Evolutionary conservation across 2,888 invertebrate species (phyloP).

Genomic region (Gastracanthus pulcherrimus): DNA sequence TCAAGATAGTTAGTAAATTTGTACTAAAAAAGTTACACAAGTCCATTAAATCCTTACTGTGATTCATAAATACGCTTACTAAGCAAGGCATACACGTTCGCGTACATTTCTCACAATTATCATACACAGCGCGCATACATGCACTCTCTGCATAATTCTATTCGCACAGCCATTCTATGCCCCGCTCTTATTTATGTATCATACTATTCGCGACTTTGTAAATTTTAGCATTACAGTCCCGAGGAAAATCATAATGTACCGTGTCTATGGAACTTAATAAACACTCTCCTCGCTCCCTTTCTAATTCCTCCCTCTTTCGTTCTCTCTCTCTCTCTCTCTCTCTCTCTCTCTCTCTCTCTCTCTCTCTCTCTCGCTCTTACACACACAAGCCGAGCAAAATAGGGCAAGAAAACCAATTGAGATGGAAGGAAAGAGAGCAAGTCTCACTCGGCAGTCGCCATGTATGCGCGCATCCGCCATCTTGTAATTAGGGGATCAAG

Average conservation of each 20-base stretch:
- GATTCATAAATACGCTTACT: not conserved
- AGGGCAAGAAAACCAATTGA: not conserved
- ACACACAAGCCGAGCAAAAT: too few species aligned
- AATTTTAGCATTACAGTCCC: constrained; percentile 3
- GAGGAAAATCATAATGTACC: constrained; percentile 28
- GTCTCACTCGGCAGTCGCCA: constrained; percentile 63
- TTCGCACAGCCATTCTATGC: not conserved
- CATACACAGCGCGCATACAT: not conserved
- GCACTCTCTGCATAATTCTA: not conserved
- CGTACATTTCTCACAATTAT: constrained; percentile 38
- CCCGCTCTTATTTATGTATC: not conserved
- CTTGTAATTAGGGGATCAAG: constrained; percentile 76
- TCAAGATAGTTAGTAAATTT: not conserved
- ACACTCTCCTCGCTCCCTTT: constrained; percentile 19
- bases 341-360: too few species aligned
- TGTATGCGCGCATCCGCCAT: constrained; percentile 73
- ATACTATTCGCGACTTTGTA: not conserved
- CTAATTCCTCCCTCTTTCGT: too few species aligned
- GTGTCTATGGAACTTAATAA: constrained; percentile 22
- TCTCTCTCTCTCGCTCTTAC: too few species aligned
- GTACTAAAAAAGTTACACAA: not conserved
- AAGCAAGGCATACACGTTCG: not conserved
- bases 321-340: too few species aligned
- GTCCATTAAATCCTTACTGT: not conserved
- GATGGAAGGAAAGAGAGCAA: not conserved